A percentile compares a stretch with the other conserved stretches of the same genome.
Conservation (phyloP, 2,797 vertebrate species). For the Linurgus olivaceus region DNA sequence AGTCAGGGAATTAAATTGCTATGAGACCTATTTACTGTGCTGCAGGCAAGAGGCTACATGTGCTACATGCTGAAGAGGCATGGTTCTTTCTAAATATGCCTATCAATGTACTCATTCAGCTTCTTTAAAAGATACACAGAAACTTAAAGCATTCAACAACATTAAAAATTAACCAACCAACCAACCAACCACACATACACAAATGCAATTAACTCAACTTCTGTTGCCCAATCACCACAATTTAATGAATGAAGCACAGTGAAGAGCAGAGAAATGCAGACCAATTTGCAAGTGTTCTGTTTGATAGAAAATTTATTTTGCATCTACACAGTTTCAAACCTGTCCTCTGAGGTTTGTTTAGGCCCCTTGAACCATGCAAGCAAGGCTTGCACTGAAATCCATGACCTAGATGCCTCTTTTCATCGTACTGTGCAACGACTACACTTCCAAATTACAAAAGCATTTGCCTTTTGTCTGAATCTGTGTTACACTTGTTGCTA, state of each 20-base stretch:
- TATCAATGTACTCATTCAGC: not conserved
- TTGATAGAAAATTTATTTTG: not conserved
- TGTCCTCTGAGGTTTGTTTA: not conserved
- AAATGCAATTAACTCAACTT: not conserved
- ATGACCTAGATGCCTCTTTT: not conserved
- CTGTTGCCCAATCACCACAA: not conserved
- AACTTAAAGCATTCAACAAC: not conserved
- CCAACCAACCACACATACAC: not conserved
- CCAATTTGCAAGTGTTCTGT: not conserved
- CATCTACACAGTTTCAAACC: not conserved
- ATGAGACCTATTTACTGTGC: not conserved
- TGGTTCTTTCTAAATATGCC: not conserved
- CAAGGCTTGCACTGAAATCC: not conserved
- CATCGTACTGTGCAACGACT: not conserved
- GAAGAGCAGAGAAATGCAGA: not conserved
- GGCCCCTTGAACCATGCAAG: not conserved
- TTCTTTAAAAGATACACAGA: not conserved
- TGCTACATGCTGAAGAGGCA: not conserved
- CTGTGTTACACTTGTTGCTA: not conserved
- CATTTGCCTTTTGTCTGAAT: not conserved
- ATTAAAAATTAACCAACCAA: not conserved
- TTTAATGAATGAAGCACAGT: not conserved
- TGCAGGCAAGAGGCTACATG: not conserved
- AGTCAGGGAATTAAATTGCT: not conserved
- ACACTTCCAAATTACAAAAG: not conserved